Evolutionary conservation across 2,888 invertebrate species (phyloP).

Genomic region (Biston stratarius): DNA sequence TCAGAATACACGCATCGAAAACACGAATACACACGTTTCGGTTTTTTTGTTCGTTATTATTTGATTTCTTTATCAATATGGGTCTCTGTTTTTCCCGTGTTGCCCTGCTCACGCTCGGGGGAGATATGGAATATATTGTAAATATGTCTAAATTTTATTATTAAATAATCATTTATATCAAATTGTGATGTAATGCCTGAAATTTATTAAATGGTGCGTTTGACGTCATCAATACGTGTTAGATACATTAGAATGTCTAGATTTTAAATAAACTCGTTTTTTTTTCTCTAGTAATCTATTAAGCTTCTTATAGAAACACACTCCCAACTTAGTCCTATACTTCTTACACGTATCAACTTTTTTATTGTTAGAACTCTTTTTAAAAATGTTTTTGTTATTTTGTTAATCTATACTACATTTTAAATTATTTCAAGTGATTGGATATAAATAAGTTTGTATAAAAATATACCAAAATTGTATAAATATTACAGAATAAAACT

Average conservation of each 20-base stretch:
- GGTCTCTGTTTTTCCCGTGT: conserved; percentile 65
- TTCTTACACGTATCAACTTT: neutral
- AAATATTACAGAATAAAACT: no score
- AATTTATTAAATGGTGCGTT: conserved; percentile 28
- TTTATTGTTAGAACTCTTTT: neutral
- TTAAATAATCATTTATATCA: neutral
- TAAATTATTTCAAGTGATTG: neutral
- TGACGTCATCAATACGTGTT: conserved; percentile 58
- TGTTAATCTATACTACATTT: neutral
- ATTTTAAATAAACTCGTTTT: neutral
- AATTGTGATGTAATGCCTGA: neutral
- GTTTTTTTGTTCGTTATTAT: conserved; percentile 54
- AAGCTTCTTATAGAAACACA: neutral
- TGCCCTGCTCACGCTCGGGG: conserved; percentile 73
- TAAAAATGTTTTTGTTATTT: neutral
- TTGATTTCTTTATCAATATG: conserved; percentile 52
- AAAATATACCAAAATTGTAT: no score
- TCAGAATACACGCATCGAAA: conserved; percentile 69
- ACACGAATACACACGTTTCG: conserved; percentile 73
- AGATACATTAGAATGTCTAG: neutral
- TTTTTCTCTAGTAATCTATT: neutral
- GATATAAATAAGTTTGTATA: conserved; percentile 10
- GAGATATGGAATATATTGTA: conserved; percentile 68
- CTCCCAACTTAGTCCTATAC: neutral
- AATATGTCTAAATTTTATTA: neutral